phyloP scores from a whole-genome alignment of 2,113 vertebrate genomes.

The Prionailurus bengalensis region DNA sequence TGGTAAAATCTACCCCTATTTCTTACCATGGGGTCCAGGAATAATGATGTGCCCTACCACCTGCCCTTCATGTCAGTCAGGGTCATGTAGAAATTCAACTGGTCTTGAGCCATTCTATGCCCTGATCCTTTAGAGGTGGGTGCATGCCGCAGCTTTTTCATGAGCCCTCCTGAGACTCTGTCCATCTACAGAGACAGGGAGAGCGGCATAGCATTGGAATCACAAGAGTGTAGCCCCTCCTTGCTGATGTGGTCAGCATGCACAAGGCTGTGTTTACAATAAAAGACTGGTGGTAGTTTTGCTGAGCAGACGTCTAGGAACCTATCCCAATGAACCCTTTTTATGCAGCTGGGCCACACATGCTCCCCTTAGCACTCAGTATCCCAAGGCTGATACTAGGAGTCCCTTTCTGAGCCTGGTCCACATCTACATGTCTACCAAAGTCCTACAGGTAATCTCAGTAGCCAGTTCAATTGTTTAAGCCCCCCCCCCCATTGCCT shows the following conservation, averaged over 20 bases:
- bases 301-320: neutral
- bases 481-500: neutral
- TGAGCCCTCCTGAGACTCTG: neutral
- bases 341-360: neutral
- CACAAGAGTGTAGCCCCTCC: neutral
- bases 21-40: neutral
- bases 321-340: neutral
- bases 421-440: neutral
- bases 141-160: neutral
- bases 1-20: constrained; percentile 29
- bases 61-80: neutral
- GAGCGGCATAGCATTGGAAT: neutral
- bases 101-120: neutral
- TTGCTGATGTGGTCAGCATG: neutral
- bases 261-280: neutral
- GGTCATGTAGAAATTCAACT: constrained; percentile 19
- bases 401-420: constrained; percentile 11
- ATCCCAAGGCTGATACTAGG: neutral
- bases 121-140: neutral
- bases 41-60: neutral
- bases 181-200: neutral
- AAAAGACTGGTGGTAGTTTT: constrained; percentile 13
- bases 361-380: neutral
- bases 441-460: neutral
- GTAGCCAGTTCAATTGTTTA: neutral